Base-by-base conservation (phyloP, 2,113 vertebrate genomes). In the Ia io region DNA sequence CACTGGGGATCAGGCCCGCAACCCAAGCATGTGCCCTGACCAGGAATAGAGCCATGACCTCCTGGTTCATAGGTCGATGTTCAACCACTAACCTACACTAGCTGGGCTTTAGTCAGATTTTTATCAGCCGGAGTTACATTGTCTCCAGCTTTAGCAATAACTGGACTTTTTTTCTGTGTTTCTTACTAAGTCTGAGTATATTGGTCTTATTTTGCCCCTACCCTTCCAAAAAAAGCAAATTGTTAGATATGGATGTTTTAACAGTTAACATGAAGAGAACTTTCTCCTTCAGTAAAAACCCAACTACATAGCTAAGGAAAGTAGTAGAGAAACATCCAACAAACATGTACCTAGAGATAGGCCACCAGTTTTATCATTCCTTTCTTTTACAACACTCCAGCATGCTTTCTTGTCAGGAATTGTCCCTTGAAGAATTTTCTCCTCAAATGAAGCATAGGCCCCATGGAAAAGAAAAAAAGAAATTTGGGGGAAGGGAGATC, bases 201-300 rank as follows among this genome's bases (percentile, higher is more conserved):
- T 73, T 92, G 67, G 82, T 84, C 53, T 59, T 37, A 61, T 95
- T 91, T 95, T 89, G 28, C n/a, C 17, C 7, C 74, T 93, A 4
- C 9, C 56, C 14, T 87, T 84, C 74, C 35, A 95, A 91, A 93
- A 88, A n/a, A 87, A 73, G 30, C 67, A 93, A 84, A 32, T 51
- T 92, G 37, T 96, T 96, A 63, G 5, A 84, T 96, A n/a, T 83
- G 28, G 42, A 56, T 87, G 4, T 84, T 96, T 89, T 94, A 59
- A 61, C 79, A 4, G 3, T 93, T 95, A 90, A 77, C 40, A 69
- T 63, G 47, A 95, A 90, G 28, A 91, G 28, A 80, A 73, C 23
- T n/a, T 87, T 85, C 42, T 32, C 42, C 67, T 73, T 83, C 18
- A 49, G 28, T 80, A 90, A 92, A 95, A 94, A 80, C 79, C 44